Evolutionary conservation across 2,113 vertebrate species (phyloP), one percentile per base, ranked within the genome.

Genomic region (Acanthochromis polyacanthus): DNA sequence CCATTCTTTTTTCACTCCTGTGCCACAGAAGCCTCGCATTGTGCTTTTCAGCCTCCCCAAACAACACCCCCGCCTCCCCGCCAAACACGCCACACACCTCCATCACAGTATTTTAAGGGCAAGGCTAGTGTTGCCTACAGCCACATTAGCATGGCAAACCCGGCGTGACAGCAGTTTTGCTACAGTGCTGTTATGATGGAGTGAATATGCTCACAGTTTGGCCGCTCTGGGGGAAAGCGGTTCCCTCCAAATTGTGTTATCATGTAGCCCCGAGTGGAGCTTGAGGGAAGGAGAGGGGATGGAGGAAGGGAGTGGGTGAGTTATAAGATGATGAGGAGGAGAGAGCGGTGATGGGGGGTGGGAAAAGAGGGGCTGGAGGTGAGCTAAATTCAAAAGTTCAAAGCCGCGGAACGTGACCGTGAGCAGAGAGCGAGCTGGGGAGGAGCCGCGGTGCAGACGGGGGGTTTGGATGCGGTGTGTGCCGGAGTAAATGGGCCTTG

Each of bases 191-290:
- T 86, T 88, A 85, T 89, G 89, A 91, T 83, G 86, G 84, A 86
- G 83, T 81, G 87, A 91, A 92, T 91, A 87, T 88, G 90, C 88
- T 88, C 76, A 72, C 73, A 75, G 85, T 86, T 87, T 68, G 83
- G 85, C 67, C 66, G 82, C 90, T 87, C 78, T 67, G 64, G 85
- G 89, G 86, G 82, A 79, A 74, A 84, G 83, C 74, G 46, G 80
- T 57, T 85, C 75, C 60, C 89, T 90, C 90, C 81, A 90, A 91
- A 91, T 88, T 93, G 89, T 92, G 90, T 85, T 90, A 89, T 85
- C 84, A 76, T 77, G 86, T 87, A 66, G 82, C 91, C 90, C 76
- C 25, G 25, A 88, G 91, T 90, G 84, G 83, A 75, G 78, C 90
- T 87, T 50, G 15, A 80, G 88, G 89, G 80, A 48, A 62, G 80